Conservation (phyloP, 2,888 invertebrate species). For the Rhamphomyia laevipes region DNA sequence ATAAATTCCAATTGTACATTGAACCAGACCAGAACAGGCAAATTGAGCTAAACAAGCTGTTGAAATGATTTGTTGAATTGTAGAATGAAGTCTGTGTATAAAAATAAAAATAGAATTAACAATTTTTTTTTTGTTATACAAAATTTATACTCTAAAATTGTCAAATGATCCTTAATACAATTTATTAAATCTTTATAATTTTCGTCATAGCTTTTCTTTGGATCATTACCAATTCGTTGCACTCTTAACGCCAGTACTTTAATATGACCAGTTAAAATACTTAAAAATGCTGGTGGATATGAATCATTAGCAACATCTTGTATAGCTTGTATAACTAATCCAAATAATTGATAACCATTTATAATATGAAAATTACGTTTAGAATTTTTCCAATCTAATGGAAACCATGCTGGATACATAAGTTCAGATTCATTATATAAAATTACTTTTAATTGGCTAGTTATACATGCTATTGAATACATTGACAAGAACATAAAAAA, state of each 20-base stretch:
- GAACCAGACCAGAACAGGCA: conserved; percentile 37
- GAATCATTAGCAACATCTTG: conserved; percentile 30
- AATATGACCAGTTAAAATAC: conserved; percentile 24
- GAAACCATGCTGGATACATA: conserved; percentile 32
- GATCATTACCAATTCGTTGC: conserved; percentile 23
- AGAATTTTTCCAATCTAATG: conserved; percentile 23
- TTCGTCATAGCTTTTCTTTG: neutral
- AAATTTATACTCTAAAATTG: conserved; percentile 23
- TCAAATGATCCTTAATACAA: conserved; percentile 26
- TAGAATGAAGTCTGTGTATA: conserved; percentile 40
- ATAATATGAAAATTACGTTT: conserved; percentile 14
- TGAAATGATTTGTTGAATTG: conserved; percentile 41
- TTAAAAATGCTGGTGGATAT: conserved; percentile 29
- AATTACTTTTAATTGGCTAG: conserved; percentile 19
- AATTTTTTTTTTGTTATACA: too few relatives aligned
- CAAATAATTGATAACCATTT: conserved; percentile 25
- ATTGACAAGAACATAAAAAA: conserved; percentile 22
- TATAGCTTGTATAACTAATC: conserved; percentile 24
- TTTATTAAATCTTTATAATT: conserved; percentile 18
- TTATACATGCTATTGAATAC: conserved; percentile 23
- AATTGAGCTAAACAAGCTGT: conserved; percentile 44
- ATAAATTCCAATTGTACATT: conserved; percentile 38
- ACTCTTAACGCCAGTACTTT: conserved; percentile 25
- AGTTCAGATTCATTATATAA: conserved; percentile 18
- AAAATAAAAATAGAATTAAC: too few relatives aligned